These are phyloP conservation scores for Scolanthus callimorphus DNA, from an alignment of 92 coral and sea anemone species.

Conservation along the genomic window DNA sequence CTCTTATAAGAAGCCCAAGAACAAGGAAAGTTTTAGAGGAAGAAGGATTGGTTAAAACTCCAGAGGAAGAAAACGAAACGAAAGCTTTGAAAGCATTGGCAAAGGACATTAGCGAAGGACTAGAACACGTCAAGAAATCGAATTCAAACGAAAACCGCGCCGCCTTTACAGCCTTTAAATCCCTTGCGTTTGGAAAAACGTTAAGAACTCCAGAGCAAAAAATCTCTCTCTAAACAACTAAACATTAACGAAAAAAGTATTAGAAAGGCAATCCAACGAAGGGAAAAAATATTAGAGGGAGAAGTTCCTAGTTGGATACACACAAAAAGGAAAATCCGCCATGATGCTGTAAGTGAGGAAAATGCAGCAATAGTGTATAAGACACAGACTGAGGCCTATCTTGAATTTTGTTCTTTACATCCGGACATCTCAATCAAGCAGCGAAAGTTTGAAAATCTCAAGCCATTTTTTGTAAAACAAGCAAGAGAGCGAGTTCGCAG, in stretches of 20 bases:
- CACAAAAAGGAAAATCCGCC: constrained; percentile 14
- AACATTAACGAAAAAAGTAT: constrained; percentile 35
- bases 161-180: too few relatives aligned
- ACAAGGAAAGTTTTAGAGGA: too few relatives aligned
- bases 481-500: constrained; percentile 38
- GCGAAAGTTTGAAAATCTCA: constrained; percentile 35
- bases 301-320: constrained; percentile 7
- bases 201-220: constrained; percentile 5
- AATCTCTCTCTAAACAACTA: constrained; percentile 15
- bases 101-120: too few relatives aligned
- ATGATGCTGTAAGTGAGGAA: constrained; percentile 24
- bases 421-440: constrained; percentile 45
- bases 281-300: constrained; percentile 8
- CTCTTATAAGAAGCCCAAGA: too few relatives aligned
- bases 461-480: constrained; percentile 44
- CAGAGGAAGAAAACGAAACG: too few relatives aligned
- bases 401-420: constrained; percentile 39
- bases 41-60: too few relatives aligned
- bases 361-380: constrained; percentile 6
- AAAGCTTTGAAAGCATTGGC: too few relatives aligned
- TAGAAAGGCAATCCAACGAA: not conserved
- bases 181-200: constrained; percentile 20
- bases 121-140: too few relatives aligned
- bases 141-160: too few relatives aligned
- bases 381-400: constrained; percentile 48